A percentile compares a stretch with the other conserved stretches of the same genome.
Evolutionary conservation across 2,113 vertebrate species (phyloP).

Genomic region (Motacilla alba): DNA sequence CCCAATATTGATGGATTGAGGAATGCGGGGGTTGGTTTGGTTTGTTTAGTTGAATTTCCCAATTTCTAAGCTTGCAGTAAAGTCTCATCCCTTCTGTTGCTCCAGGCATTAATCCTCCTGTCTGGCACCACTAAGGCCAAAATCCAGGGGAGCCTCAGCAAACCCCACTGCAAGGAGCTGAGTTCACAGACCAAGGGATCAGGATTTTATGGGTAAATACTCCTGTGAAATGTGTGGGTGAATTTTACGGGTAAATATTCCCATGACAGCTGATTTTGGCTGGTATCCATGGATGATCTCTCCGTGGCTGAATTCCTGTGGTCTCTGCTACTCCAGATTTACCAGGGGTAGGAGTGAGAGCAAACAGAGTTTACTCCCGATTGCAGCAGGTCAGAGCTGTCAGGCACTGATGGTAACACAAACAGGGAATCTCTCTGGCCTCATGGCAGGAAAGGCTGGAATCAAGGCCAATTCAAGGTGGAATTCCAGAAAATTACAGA

Average conservation of each 20-base stretch:
- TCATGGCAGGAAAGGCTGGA: neutral
- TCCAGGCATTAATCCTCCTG: neutral
- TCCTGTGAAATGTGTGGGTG: neutral
- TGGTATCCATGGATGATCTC: neutral
- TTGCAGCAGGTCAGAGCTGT: neutral
- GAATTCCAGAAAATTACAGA: neutral
- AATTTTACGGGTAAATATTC: neutral
- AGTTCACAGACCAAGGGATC: neutral
- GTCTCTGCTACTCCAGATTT: neutral
- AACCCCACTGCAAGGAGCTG: neutral
- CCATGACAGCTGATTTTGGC: neutral
- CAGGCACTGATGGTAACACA: neutral
- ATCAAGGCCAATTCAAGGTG: neutral
- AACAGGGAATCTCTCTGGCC: neutral
- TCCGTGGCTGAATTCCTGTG: neutral
- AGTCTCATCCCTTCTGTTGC: neutral
- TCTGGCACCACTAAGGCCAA: neutral
- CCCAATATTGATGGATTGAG: neutral
- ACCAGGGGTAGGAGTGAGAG: neutral
- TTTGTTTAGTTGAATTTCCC: neutral
- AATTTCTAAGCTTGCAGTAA: neutral
- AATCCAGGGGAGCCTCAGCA: neutral
- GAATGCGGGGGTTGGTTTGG: fast-evolving
- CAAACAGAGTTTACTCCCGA: neutral
- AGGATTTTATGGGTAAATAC: neutral